These are phyloP conservation scores for Silurus meridionalis DNA, from an alignment of 2,113 vertebrate species.

Conservation along the genomic window DNA sequence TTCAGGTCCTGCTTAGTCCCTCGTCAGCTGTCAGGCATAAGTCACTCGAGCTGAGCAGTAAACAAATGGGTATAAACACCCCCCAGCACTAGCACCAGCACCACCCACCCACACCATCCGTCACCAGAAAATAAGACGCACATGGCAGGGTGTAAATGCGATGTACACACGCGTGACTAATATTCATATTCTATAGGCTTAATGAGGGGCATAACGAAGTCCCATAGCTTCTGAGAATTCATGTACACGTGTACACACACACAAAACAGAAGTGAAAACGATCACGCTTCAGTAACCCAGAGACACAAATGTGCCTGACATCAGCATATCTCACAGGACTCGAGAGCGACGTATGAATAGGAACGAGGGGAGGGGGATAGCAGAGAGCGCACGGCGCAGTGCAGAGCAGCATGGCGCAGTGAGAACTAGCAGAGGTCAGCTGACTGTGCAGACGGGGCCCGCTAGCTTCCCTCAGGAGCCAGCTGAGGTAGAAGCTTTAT, in stretches of 20 bases:
- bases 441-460: slow-evolving; percentile 40
- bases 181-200: slow-evolving; percentile 22
- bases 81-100: background rate
- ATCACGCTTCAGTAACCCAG: slow-evolving; percentile 40
- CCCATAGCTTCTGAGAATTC: background rate
- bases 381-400: background rate
- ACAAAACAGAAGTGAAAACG: slow-evolving; percentile 13
- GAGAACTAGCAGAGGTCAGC: slow-evolving; percentile 45
- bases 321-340: slow-evolving; percentile 52
- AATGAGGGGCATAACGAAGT: slow-evolving; percentile 25
- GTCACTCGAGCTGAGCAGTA: slow-evolving; percentile 39
- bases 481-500: background rate
- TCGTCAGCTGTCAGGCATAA: slow-evolving; percentile 43
- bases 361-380: background rate
- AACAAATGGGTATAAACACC: slow-evolving; percentile 33
- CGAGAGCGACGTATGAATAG: background rate
- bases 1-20: slow-evolving; percentile 14
- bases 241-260: background rate
- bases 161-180: slow-evolving; percentile 7
- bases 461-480: slow-evolving; percentile 16
- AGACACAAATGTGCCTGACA: slow-evolving; percentile 42
- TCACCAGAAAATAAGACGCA: slow-evolving; percentile 24
- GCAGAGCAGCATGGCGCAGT: slow-evolving; percentile 23
- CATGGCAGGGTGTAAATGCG: background rate
- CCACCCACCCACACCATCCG: background rate